A percentile compares a stretch with the other conserved stretches of the same genome.
phyloP scores from a whole-genome alignment of 2,797 vertebrate species.

The Cyprinella venusta region DNA sequence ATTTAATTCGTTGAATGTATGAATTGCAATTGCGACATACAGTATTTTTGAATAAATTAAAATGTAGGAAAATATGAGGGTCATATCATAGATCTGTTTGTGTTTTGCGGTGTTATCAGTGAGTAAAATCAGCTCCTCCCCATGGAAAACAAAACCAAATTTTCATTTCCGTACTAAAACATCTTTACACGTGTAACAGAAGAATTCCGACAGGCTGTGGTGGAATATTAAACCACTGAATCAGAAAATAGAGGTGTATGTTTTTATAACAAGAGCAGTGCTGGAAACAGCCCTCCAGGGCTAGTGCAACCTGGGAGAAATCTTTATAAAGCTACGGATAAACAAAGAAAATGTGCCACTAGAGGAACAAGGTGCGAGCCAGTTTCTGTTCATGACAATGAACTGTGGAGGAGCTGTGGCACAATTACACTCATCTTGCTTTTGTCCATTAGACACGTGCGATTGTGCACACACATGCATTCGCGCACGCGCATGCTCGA shows the following conservation, averaged over 20 bases:
- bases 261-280: conserved; percentile 17
- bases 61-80: background rate
- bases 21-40: background rate
- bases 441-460: conserved; percentile 10
- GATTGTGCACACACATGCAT: background rate
- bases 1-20: background rate
- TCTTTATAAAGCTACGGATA: conserved; percentile 12
- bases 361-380: conserved; percentile 22
- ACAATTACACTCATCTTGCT: conserved; percentile 52
- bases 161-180: conserved; percentile 23
- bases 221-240: conserved; percentile 1
- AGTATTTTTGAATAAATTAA: background rate
- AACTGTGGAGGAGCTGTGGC: background rate
- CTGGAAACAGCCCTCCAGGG: conserved; percentile 15
- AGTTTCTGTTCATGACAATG: conserved; percentile 5
- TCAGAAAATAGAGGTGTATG: conserved; percentile 10
- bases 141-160: conserved; percentile 32
- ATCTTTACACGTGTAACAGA: conserved; percentile 13
- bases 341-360: conserved; percentile 15
- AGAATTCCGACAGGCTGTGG: background rate
- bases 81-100: background rate
- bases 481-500: background rate
- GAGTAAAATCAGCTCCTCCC: conserved; percentile 5
- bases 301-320: conserved; percentile 2
- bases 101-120: conserved; percentile 30